Evolutionary conservation across 2,888 invertebrate genomes (phyloP).

Genomic region (Agonopterix subpropinquella): DNA sequence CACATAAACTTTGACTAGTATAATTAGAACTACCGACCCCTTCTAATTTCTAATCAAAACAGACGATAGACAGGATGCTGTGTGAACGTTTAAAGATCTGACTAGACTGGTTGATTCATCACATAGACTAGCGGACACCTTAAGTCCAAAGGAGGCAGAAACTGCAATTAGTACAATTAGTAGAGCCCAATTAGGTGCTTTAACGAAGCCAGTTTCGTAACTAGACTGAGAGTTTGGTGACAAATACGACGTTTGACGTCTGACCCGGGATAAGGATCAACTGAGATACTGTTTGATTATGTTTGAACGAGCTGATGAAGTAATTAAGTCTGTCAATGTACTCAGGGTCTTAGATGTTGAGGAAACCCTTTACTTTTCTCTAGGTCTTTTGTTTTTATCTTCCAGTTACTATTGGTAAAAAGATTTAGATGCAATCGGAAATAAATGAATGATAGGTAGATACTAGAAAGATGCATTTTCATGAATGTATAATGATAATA

Average conservation of each 20-base stretch:
- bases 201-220: conserved; percentile 64
- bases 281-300: conserved; percentile 37
- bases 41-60: conserved; percentile 13
- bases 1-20: conserved; percentile 5
- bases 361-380: no score
- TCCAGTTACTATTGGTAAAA: no score
- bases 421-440: no score
- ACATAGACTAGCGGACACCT: conserved; percentile 41
- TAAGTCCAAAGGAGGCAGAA: conserved; percentile 58
- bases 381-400: no score
- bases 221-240: conserved; percentile 51
- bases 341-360: no score
- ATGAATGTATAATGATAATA: no score
- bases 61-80: conserved; percentile 3
- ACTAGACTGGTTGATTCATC: conserved; percentile 11
- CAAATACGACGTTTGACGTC: conserved; percentile 55
- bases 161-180: conserved; percentile 65
- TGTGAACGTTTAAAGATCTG: conserved; percentile 14
- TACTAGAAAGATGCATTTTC: no score
- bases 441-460: no score
- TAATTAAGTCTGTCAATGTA: no score
- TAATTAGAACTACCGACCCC: conserved; percentile 16
- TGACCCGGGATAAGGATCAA: conserved; percentile 52
- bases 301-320: conserved; percentile 16
- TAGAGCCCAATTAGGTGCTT: conserved; percentile 64